A percentile compares a stretch with the other conserved stretches of the same genome.
phyloP scores from a whole-genome alignment of 1,140 invertebrate species.

The Micrasema minimum region DNA sequence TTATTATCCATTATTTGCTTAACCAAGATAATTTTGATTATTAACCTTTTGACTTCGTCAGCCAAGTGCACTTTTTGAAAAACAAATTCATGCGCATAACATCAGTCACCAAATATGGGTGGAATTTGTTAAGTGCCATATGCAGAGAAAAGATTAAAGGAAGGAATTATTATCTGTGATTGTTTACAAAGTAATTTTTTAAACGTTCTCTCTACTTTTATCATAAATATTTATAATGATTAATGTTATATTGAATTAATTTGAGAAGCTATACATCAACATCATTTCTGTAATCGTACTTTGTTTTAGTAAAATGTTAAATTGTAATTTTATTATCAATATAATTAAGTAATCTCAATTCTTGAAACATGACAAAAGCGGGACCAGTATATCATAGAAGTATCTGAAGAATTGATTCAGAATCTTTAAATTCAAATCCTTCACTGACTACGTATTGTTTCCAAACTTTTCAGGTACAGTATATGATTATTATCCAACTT shows the following conservation, averaged over 20 bases:
- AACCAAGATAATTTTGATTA: background rate
- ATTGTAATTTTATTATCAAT: constrained; percentile 2
- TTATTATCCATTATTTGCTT: constrained; percentile 6
- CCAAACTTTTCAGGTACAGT: too few species aligned
- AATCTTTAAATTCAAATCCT: too few species aligned
- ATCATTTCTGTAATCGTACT: constrained; percentile 5
- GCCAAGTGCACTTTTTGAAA: too few species aligned
- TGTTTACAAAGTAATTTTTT: constrained; percentile 7
- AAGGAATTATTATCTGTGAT: constrained; percentile 25
- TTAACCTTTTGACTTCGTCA: too few species aligned
- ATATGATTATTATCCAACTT: too few species aligned
- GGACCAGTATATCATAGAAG: background rate
- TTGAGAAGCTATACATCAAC: constrained; percentile 6
- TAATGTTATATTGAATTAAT: constrained; percentile 10
- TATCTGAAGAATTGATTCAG: too few species aligned
- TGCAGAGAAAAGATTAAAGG: constrained; percentile 5
- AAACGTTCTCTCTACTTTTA: constrained; percentile 16
- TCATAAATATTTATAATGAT: background rate
- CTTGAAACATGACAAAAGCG: background rate
- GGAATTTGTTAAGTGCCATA: too few species aligned
- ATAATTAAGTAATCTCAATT: constrained; percentile 13
- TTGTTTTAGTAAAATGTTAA: background rate
- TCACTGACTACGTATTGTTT: too few species aligned
- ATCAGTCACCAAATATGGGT: too few species aligned
- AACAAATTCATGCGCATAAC: too few species aligned